A percentile compares a stretch with the other conserved stretches of the same genome.
phyloP scores from a whole-genome alignment of 2,113 vertebrate species.

The Pelobates fuscus region DNA sequence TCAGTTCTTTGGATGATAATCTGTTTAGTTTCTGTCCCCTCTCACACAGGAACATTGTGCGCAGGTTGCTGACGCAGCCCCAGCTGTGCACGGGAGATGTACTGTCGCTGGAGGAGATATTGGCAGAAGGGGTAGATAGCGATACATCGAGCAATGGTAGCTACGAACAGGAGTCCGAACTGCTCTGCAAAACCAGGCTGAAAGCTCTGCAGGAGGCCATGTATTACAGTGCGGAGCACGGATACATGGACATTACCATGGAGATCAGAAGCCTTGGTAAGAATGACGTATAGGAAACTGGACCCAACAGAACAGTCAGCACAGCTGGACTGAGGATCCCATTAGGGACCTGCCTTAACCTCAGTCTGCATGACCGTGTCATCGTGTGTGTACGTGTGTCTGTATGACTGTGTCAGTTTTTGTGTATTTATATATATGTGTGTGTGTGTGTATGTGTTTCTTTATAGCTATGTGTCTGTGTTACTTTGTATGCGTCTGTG shows the following conservation, averaged over 20 bases:
- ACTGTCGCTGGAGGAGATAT: constrained; percentile 94
- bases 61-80: constrained; percentile 93
- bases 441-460: too few species aligned
- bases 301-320: neutral
- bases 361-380: too few species aligned
- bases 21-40: neutral
- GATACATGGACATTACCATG: constrained; percentile 97
- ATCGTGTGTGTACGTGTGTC: too few species aligned
- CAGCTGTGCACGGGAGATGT: constrained; percentile 89
- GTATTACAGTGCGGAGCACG: constrained; percentile 94
- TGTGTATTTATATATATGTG: too few species aligned
- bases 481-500: too few species aligned
- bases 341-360: too few species aligned
- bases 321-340: neutral
- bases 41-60: constrained; percentile 84
- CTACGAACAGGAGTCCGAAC: constrained; percentile 68
- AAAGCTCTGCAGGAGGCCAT: constrained; percentile 95
- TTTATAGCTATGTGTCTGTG: too few species aligned
- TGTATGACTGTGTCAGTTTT: too few species aligned
- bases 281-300: too few species aligned
- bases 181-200: constrained; percentile 84
- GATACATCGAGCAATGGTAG: constrained; percentile 72
- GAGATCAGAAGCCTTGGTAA: constrained; percentile 89
- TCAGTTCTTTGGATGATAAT: too few species aligned
- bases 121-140: constrained; percentile 90